Percentiles rank a stretch among this genome's conserved stretches.
These are phyloP conservation scores for Dipodomys stephensi DNA, from an alignment of 2,113 vertebrate genomes.

Conservation along the genomic window DNA sequence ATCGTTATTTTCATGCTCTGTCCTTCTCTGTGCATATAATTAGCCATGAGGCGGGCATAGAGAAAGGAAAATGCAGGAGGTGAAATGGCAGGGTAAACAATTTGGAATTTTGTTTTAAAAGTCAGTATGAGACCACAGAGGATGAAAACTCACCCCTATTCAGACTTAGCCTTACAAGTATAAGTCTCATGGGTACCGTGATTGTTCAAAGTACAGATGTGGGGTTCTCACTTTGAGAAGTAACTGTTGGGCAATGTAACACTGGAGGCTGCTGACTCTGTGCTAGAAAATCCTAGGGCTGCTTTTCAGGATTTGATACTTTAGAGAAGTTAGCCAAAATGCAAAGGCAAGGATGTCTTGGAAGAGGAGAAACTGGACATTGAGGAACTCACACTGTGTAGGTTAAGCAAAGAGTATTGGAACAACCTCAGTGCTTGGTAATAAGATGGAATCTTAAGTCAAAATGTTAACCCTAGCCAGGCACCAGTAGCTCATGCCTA, in stretches of 20 bases:
- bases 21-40: background rate
- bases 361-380: background rate
- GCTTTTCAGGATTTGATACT: background rate
- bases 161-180: conserved; percentile 8
- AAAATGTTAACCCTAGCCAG: background rate
- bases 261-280: background rate
- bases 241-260: background rate
- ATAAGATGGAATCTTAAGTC: background rate
- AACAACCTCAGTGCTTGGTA: background rate
- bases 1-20: background rate
- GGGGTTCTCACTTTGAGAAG: background rate
- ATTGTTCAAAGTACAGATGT: conserved; percentile 55
- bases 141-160: conserved; percentile 31
- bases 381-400: background rate
- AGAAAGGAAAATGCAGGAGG: background rate
- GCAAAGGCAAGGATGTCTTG: background rate
- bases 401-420: background rate
- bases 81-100: background rate
- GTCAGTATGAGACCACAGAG: background rate
- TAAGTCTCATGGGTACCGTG: background rate
- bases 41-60: background rate
- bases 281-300: background rate
- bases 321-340: background rate
- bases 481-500: no score
- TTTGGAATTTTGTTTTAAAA: conserved; percentile 46